Evolutionary conservation across 2,113 vertebrate species (phyloP).

Genomic region (Periophthalmodon schlosseri): DNA sequence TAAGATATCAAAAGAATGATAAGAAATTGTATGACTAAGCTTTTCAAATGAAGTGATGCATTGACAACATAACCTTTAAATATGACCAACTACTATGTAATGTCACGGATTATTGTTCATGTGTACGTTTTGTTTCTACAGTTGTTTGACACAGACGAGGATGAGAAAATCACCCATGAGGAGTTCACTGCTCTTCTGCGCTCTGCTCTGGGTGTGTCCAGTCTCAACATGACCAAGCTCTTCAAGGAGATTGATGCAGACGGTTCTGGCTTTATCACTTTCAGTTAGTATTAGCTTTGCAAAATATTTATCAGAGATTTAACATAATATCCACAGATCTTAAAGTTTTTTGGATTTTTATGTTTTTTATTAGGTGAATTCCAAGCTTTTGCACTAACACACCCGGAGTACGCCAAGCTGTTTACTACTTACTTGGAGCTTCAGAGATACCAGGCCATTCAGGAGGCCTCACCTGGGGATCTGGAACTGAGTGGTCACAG

Average conservation of each 20-base stretch:
- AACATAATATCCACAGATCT: background rate
- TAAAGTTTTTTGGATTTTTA: background rate
- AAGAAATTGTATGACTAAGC: background rate
- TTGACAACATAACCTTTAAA: background rate
- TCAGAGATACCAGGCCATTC: slow-evolving; percentile 85
- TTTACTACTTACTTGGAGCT: slow-evolving; percentile 96
- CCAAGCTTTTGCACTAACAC: slow-evolving; percentile 84
- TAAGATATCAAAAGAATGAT: no score
- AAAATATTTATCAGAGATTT: background rate
- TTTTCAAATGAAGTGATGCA: background rate
- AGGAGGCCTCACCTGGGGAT: slow-evolving; percentile 62
- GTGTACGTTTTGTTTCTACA: slow-evolving; percentile 49
- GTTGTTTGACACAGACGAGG: slow-evolving; percentile 93
- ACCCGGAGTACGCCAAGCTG: slow-evolving; percentile 92
- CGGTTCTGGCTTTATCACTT: slow-evolving; percentile 83
- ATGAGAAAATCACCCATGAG: slow-evolving; percentile 84
- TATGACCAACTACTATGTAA: background rate
- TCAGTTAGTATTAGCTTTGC: slow-evolving; percentile 79
- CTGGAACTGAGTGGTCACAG: slow-evolving; percentile 53
- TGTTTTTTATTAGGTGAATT: slow-evolving; percentile 83
- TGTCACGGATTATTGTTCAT: background rate
- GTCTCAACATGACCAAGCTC: slow-evolving; percentile 86
- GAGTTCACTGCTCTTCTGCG: slow-evolving; percentile 88
- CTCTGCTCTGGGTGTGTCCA: slow-evolving; percentile 86
- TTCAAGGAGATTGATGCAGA: slow-evolving; percentile 91